Base-by-base conservation (phyloP, 2,113 vertebrate species). In the Podiceps cristatus region DNA sequence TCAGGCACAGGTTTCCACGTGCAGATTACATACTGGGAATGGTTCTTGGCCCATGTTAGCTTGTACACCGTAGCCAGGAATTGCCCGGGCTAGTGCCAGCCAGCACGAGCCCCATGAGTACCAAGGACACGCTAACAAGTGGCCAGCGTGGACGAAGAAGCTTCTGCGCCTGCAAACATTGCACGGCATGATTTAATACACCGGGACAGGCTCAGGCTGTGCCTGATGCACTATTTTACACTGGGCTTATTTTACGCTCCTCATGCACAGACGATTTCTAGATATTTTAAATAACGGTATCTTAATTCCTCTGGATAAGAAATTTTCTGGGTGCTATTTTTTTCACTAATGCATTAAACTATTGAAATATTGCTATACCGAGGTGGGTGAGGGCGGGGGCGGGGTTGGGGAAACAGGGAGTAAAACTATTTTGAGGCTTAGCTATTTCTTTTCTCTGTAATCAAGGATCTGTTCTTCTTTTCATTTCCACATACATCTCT, bases 171-270 rank as follows among this genome's bases (percentile, higher is more conserved):
- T 9, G 13, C 42, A 74, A 55, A 68, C 1, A 0, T 18, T 25
- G n/a, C 18, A 17, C 0, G 0, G 27, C 33, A 42, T 0, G 0
- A 33, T 56, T 68, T 29, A 53, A 33, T 11, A 20, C n/a, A 8
- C 5, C 13, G 18, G 13, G 31, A 49, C 1, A 58, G 16, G 45
- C 13, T 77, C 63, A 63, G 66, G 53, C 18, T 82, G 47, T 24
- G 59, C n/a, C 83, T 85, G 15, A 18, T 11, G 50, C 68, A 28
- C 18, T 22, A 1, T 72, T 37, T 82, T 8, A 23, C 74, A 22
- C 13, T 6, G 40, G 31, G 20, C 35, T 91, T 60, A 28, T 75
- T 75, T 89, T 63, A 81, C 27, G 10, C 47, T 68, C n/a, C 35
- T 56, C 18, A 5, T 18, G 45, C 33, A 50, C 40, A 25, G 68